Conservation (phyloP, 1,140 invertebrate species). For the Gerris buenoi region DNA sequence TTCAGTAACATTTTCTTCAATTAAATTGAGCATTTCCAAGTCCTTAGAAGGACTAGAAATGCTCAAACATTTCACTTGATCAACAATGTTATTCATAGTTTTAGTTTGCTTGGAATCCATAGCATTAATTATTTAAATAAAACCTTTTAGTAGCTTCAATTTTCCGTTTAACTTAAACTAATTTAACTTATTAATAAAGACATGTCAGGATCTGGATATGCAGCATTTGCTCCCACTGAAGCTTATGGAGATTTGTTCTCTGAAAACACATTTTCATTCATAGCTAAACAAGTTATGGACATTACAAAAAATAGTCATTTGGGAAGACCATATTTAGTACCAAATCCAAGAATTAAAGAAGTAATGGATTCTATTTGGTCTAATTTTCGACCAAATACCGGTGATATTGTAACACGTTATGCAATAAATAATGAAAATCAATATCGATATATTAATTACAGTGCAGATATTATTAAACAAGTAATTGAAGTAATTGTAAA, state of each 20-base stretch:
- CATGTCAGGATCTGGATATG: neutral
- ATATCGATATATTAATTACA: neutral
- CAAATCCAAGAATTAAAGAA: neutral
- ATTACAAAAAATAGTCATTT: neutral
- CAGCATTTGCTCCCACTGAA: neutral
- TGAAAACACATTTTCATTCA: neutral
- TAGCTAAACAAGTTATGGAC: neutral
- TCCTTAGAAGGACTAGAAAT: neutral
- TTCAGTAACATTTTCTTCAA: neutral
- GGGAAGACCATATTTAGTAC: neutral
- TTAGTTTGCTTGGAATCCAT: neutral
- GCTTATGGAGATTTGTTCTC: neutral
- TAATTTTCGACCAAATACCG: neutral
- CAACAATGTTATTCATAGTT: neutral
- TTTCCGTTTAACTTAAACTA: neutral
- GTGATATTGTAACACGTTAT: neutral
- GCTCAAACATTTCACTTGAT: neutral
- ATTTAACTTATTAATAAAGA: neutral
- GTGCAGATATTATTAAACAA: neutral
- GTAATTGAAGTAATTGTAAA: neutral
- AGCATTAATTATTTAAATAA: neutral
- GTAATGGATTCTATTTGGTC: neutral
- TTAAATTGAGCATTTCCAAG: neutral
- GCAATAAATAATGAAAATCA: neutral
- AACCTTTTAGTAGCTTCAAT: neutral